Base-by-base conservation (phyloP, 2,888 invertebrate genomes). In the Abscondita cerata region DNA sequence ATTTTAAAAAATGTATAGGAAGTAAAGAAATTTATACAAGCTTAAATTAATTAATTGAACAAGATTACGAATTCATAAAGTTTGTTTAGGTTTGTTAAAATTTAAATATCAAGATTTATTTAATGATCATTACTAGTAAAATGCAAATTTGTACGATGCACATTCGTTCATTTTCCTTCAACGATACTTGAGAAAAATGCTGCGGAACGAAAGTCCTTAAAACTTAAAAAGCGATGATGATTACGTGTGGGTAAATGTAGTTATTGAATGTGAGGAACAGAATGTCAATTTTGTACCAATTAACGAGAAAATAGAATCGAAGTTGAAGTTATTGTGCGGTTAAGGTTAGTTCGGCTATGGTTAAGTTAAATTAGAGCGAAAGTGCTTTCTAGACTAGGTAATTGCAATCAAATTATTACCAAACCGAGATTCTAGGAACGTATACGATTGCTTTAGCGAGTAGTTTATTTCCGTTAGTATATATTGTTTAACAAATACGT, bases 291-390 rank as follows among this genome's bases (percentile, higher is more conserved):
- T 58, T 58, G 44, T 46, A 58, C 52, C 36, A 34, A 38, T 58
- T 58, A 58, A 52, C 57, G 52, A 52, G 58, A 58, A 58, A 52
- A 52, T 52, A 46, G 58, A 52, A 58, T 52, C 46, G 58, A 58
- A 58, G 58, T 58, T 58, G 20, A 52, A 52, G 52, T 58, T 58
- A 58, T 58, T 58, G 58, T 58, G 58, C 3, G 52, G 58, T 52
- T 58, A 58, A 58, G 58, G 58, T 34, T 52, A 52, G 52, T 31
- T 52, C 47, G 31, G 16, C 47, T 46, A 53, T 16, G 31, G 47
- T 58, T 44, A 47, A 33, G 52, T 53, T 38, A 47, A 59, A 52
- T 59, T 53, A 52, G 38, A 36, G 41, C 38, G 53, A 44, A 52
- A 59, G 52, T 52, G 52, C 36, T 52, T n/a, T 41, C 44, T 41